Base-by-base conservation (phyloP, 2,113 vertebrate genomes). In the Myiopsitta monachus region DNA sequence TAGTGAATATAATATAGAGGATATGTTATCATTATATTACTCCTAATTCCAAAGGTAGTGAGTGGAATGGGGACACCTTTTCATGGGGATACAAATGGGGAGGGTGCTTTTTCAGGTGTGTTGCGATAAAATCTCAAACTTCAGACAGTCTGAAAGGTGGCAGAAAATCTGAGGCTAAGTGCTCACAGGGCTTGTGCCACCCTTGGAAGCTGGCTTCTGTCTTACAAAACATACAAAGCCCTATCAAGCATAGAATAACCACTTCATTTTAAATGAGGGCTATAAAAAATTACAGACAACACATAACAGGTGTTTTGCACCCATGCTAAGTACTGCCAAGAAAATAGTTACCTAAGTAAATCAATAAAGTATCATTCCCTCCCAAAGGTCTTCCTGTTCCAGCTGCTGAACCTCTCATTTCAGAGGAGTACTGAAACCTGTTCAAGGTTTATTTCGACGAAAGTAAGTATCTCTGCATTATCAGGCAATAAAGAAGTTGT, bases 401-500 rank as follows among this genome's bases (percentile, higher is more conserved):
- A 73, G 94, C 78, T 81, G 95, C 89, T 97, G 96, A 97, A 96
- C 91, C 80, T 94, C 88, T 91, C 88, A 87, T 95, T 97, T 97
- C 13, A 23, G 74, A 96, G 36, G 44, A 94, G 79, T 96, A 92
- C 85, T 96, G 91, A 96, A 97, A 95, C 61, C 95, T 87, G 89
- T 87, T 92, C 54, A 95, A 96, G 97, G 98, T 98, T 97, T 98
- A 97, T 97, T 98, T 94, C 96, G 90, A 97, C 92, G 97, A 91
- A 92, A 90, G 90, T 95, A 95, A 96, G 92, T 96, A 91, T 94
- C 94, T 96, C 91, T 95, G 72, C n/a, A 83, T 98, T 97, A 98
- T 96, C 95, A 90, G 94, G 92, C 95, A 85, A 75, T 93, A 95
- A 97, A 97, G 91, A 95, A 94, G 89, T 89, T 94, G 95, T 97